Evolutionary conservation across 2,888 invertebrate species (phyloP), one percentile per base, ranked within the genome.

Genomic region (Nomada lathburiana): DNA sequence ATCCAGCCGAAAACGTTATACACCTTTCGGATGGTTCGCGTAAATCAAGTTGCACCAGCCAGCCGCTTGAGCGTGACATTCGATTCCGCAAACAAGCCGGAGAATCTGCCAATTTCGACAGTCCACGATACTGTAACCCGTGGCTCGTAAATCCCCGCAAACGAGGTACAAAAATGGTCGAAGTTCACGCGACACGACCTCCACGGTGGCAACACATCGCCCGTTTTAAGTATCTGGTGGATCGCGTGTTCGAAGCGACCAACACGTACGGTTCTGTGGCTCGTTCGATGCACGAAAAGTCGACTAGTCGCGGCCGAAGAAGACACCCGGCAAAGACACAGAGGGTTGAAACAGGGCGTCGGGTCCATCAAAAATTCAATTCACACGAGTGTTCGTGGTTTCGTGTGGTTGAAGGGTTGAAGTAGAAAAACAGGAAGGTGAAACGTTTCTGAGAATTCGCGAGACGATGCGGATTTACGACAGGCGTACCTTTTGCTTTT

Each of bases 401-500:
- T 42, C 44, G 47, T 47, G 47, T 47, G 16, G 47, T 47, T 10
- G 59, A 62, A 75, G 26, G 71, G 26, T 26, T 53, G 63, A 13
- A 55, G 57, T 18, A 50, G 65, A 42, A 44, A 50, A 65, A 81
- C 62, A 55, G 47, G 26, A 78, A 29, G 76, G 84, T 53, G 83
- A 88, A 88, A 85, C 80, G 86, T 86, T 90, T 88, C 83, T 85
- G 86, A 82, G 85, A 88, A 89, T 87, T 76, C 76, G 82, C 80
- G 80, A 88, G 72, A 53, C 76, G 75, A 65, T 68, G 60, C n/a
- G 64, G 23, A 44, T 26, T n/a, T 20, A 13, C 36, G 53, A 23
- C 44, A 16, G 59, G 50, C 59, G 57, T n/a, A 29, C 42, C 55
- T 47, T 64, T 47, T 50, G n/a, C 67, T 65, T 44, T 50, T 5